These are phyloP conservation scores for Lophochroa leadbeateri DNA, from an alignment of 2,113 vertebrate species.

Conservation along the genomic window DNA sequence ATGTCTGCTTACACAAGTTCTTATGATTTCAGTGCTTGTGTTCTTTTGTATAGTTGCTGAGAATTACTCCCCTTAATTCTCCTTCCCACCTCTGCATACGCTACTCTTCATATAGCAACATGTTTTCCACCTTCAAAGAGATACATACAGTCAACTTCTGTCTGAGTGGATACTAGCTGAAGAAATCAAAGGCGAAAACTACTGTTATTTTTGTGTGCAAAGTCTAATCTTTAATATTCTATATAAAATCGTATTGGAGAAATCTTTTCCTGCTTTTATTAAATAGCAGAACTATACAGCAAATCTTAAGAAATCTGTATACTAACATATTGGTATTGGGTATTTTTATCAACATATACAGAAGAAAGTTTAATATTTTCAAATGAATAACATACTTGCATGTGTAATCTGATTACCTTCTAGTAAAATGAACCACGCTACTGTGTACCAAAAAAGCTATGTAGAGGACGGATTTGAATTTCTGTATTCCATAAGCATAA, in stretches of 20 bases:
- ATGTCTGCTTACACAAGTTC: background rate
- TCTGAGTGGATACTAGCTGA: background rate
- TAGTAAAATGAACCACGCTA: conserved; percentile 13
- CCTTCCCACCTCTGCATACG: background rate
- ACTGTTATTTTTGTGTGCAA: background rate
- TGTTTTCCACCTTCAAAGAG: background rate
- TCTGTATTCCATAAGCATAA: background rate
- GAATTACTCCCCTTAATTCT: background rate
- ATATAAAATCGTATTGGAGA: background rate
- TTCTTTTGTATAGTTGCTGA: background rate
- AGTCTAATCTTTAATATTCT: background rate
- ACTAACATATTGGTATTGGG: background rate
- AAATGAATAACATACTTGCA: background rate
- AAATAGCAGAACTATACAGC: background rate
- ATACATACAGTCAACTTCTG: background rate
- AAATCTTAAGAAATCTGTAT: background rate
- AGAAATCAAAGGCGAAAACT: background rate
- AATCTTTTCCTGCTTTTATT: background rate
- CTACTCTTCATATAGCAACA: background rate
- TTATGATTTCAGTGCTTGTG: background rate
- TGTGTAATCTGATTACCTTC: background rate
- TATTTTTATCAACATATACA: background rate
- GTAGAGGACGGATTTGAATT: background rate
- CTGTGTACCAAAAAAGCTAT: background rate
- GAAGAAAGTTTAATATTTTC: background rate